Evolutionary conservation across 35 echinoderm and acorn worm species (phyloP), one percentile per base, ranked within the genome.

Genomic region (Heliocidaris erythrogramma): DNA sequence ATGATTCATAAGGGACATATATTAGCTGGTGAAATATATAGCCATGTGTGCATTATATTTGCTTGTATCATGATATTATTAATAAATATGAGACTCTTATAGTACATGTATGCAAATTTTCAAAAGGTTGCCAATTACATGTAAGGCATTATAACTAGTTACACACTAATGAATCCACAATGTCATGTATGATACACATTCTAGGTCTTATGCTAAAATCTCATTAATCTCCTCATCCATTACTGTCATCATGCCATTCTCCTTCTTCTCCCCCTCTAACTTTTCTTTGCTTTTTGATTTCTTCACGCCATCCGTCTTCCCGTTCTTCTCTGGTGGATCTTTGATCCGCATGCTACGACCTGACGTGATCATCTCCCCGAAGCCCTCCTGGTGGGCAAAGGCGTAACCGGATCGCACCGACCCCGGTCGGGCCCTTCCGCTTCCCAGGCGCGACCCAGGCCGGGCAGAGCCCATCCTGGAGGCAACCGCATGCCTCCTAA

Each of bases 301-400:
- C 91, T 92, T 92, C 0, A 92, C 47, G 50, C 91, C 49, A 13
- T 48, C 91, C 5, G 61, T 17, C 10, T 18, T 85, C 14, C 59
- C 59, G 7, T 48, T 59, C 27, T 94, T 85, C 12, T 29, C 49
- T 35, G 47, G 48, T 5, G 92, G 49, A 52, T 94, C 95, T 49
- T 90, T 93, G 30, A 94, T 71, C 29, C 93, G 92, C 96, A 98
- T 95, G 59, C 96, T 99, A 12, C 86, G 94, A 4, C 98, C 98
- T 2, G 96, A 97, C 24, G 94, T 87, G 85, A 99, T 99, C 95
- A 99, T 97, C n/a, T 96, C 95, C 24, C 98, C 98, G 92, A 97
- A 99, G 31, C 98, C 98, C 7, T 97, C 59, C 50, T 97, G 97
- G 94, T 99, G 98, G 42, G 97, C 91, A 71, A 99, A 99, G 4